Evolutionary conservation across 1,140 invertebrate genomes (phyloP).

Genomic region (Bradysia coprophila): DNA sequence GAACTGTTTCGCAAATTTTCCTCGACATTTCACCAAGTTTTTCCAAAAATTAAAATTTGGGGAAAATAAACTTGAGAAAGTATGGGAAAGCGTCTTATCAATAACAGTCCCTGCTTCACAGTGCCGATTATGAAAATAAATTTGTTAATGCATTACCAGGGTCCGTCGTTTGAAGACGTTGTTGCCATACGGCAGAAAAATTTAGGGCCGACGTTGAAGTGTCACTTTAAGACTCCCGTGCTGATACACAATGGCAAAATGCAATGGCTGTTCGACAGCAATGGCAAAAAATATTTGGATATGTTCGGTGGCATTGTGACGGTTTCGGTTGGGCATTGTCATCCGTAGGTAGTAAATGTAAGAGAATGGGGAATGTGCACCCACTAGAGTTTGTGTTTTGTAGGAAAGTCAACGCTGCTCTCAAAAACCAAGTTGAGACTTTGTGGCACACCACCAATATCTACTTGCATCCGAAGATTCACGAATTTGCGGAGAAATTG

Average conservation of each 20-base stretch:
- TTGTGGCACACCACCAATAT: slow-evolving; percentile 86
- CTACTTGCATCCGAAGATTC: slow-evolving; percentile 75
- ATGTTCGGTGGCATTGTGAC: slow-evolving; percentile 94
- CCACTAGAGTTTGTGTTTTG: slow-evolving; percentile 8
- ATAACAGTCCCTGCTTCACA: no score
- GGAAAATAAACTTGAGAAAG: no score
- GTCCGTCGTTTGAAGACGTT: slow-evolving; percentile 33
- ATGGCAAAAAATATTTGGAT: slow-evolving; percentile 77
- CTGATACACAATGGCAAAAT: slow-evolving; percentile 69
- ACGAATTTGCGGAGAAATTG: slow-evolving; percentile 78
- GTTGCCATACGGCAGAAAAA: slow-evolving; percentile 34
- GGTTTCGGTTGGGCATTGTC: slow-evolving; percentile 92
- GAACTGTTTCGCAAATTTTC: no score
- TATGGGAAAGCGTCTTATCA: no score
- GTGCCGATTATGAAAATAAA: no score
- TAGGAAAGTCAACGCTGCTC: slow-evolving; percentile 57
- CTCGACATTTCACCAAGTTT: no score
- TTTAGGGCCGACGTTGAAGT: slow-evolving; percentile 49
- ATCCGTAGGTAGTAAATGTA: slow-evolving; percentile 57
- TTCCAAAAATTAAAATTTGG: no score
- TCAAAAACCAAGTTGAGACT: slow-evolving; percentile 56
- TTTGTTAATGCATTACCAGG: slow-evolving; percentile 20
- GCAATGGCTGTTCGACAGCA: slow-evolving; percentile 85
- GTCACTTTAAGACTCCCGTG: slow-evolving; percentile 69
- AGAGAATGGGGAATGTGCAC: neutral